Conservation (phyloP, 2,113 vertebrate species). For the Cyprinodon tularosa region DNA sequence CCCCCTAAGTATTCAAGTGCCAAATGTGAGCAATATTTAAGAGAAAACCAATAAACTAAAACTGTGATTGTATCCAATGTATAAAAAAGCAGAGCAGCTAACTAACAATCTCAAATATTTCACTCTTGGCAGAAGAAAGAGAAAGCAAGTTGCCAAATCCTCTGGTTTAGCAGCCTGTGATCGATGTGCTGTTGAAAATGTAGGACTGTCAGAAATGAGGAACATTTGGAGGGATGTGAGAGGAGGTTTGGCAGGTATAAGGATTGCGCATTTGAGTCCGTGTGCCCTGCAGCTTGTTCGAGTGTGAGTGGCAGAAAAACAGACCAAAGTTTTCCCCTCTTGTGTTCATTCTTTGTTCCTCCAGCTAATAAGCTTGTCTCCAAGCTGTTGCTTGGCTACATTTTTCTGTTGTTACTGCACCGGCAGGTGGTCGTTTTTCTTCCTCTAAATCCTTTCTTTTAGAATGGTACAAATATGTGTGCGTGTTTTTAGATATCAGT, state of each 20-base stretch:
- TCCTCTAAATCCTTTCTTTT: not conserved
- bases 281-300: constrained; percentile 37
- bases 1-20: not conserved
- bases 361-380: constrained; percentile 58
- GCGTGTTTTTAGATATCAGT: not conserved
- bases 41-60: constrained; percentile 5
- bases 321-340: constrained; percentile 52
- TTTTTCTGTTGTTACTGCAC: constrained; percentile 56
- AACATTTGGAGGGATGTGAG: constrained; percentile 28
- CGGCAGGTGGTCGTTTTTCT: constrained; percentile 52
- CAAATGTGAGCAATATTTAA: not conserved
- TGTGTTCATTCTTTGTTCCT: constrained; percentile 43
- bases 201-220: constrained; percentile 33
- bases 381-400: constrained; percentile 75
- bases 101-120: constrained; percentile 65
- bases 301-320: constrained; percentile 39
- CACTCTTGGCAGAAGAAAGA: constrained; percentile 44
- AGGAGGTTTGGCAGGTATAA: constrained; percentile 11
- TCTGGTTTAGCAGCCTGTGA: constrained; percentile 49
- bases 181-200: constrained; percentile 54
- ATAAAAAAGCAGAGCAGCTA: constrained; percentile 39
- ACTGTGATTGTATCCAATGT: constrained; percentile 19
- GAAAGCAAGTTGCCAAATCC: constrained; percentile 41
- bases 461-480: not conserved
- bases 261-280: constrained; percentile 20